Conservation (phyloP, 2,888 invertebrate genomes). For the Sceliomorpha sp. region DNA sequence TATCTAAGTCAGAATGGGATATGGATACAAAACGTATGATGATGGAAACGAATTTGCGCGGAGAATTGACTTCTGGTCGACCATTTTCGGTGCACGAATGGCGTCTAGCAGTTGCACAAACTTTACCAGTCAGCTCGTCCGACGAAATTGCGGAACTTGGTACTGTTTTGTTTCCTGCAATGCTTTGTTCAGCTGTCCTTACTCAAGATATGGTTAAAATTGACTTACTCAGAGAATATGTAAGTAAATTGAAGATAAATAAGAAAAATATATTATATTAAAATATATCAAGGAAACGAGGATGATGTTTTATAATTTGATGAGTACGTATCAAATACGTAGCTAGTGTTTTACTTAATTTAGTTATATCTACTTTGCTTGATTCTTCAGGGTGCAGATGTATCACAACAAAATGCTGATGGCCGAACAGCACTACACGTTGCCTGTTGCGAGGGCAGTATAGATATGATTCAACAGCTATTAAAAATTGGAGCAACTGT, state of each 20-base stretch:
- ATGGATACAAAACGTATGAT: conserved; percentile 86
- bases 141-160: conserved; percentile 83
- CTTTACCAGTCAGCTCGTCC: conserved; percentile 82
- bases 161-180: conserved; percentile 85
- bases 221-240: conserved; percentile 77
- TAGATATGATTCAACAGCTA: conserved; percentile 86
- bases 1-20: conserved; percentile 88
- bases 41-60: conserved; percentile 89
- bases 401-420: conserved; percentile 88
- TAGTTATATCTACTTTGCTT: background rate
- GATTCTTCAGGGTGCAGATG: conserved; percentile 85
- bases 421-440: conserved; percentile 90
- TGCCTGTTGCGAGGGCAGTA: conserved; percentile 87
- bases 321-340: no score
- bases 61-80: conserved; percentile 86
- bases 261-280: no score
- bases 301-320: no score
- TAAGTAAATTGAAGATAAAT: conserved; percentile 63
- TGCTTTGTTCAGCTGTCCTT: conserved; percentile 85
- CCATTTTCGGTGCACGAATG: conserved; percentile 76
- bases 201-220: conserved; percentile 82
- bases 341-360: background rate
- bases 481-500: conserved; percentile 91
- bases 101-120: conserved; percentile 83
- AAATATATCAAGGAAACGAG: no score